Percentiles rank a stretch among this genome's conserved stretches.
Evolutionary conservation across 2,888 invertebrate genomes (phyloP).

Genomic region (Strigamia transsilvanica): DNA sequence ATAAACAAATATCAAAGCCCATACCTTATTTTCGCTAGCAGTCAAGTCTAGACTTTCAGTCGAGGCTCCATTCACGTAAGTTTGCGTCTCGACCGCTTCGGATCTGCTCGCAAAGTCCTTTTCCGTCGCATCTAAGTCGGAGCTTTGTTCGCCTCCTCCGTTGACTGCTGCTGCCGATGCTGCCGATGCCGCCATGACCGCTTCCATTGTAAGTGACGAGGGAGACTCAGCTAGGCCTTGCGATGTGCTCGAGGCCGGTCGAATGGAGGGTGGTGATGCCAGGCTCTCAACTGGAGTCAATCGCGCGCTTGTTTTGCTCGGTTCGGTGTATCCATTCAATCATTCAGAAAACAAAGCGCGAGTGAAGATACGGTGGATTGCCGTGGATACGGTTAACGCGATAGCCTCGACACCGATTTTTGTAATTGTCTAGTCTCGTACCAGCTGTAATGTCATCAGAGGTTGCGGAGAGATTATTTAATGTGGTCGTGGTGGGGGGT

Average conservation of each 20-base stretch:
- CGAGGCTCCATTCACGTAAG: neutral
- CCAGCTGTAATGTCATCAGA: no score
- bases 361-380: neutral
- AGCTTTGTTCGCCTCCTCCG: neutral
- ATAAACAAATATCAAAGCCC: neutral
- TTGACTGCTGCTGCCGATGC: neutral
- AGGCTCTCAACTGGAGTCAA: neutral
- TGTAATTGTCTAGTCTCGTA: no score
- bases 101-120: neutral
- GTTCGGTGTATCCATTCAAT: neutral
- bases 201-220: neutral
- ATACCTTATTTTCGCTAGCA: neutral
- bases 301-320: neutral
- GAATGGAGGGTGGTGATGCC: neutral
- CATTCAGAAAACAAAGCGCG: neutral
- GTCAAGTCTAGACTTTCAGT: neutral
- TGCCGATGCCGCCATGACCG: no score
- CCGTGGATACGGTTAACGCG: no score
- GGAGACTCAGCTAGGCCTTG: neutral
- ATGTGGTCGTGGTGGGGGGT: no score
- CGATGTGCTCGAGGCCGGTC: neutral
- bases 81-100: neutral
- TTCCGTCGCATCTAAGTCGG: neutral
- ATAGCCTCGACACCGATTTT: no score
- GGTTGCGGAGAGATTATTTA: no score